Base-by-base conservation (phyloP, 2,888 invertebrate species). In the Dusona sp. region DNA sequence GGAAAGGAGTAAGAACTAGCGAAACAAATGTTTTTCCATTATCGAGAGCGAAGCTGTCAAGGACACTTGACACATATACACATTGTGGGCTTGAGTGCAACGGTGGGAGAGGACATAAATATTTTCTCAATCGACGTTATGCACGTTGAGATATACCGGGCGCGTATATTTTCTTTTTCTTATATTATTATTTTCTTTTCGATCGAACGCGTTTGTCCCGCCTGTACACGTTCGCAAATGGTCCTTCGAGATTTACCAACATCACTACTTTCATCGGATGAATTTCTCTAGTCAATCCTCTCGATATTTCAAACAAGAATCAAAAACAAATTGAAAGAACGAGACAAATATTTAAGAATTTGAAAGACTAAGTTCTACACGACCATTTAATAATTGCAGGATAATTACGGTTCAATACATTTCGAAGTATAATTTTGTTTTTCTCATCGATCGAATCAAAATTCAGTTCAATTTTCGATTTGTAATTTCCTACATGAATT, bases 121-220 rank as follows among this genome's bases (percentile, higher is more conserved):
- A 86, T 86, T 86, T 83, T 86, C 86, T 83, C 79, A 83, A 83
- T 83, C 75, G 83, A 85, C 85, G 79, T 83, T 72, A 61, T 45
- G 74, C 79, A 79, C 79, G 78, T 79, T 74, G 84, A 48, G 75
- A 57, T 57, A 54, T 38, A 29, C 36, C 36, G 65, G 67, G 64
- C 25, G 64, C 67, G 65, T n/a, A n/a, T n/a, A n/a, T 25, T 64
- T 51, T 75, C 29, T 51, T 16, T 8, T 67, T n/a, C 11, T 48
- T 36, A 29, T 70, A 13, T 61, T 51, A 61, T 82, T 81, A 45
- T 77, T 85, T 83, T 79, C 80, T 65, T 85, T 78, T 73, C 73
- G 72, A 81, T 81, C 57, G 11, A 38, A 73, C 42, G 65, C 73
- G 29, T 78, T 79, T 73, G 25, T 13, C n/a, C 48, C 75, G 70